Evolutionary conservation across 2,888 invertebrate genomes (phyloP), one percentile per base, ranked within the genome.

Genomic region (Lapara coniferarum): DNA sequence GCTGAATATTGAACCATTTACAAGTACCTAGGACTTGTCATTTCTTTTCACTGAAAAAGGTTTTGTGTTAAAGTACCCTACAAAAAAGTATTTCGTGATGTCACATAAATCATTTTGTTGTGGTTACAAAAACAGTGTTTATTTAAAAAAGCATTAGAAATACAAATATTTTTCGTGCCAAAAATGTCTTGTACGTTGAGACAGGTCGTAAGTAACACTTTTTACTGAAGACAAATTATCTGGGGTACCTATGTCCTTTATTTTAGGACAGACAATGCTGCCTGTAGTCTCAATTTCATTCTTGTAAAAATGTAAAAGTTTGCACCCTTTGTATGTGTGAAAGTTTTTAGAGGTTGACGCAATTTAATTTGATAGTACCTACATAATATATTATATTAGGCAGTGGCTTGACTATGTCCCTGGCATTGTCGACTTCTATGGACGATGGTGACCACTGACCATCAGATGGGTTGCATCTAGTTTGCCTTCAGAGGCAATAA

Each of bases 211-310:
- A 59, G 46, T 63, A 63, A 63, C 63, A 63, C 49, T 63, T 49
- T 63, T 63, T 63, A 46, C 19, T 63, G 49, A 46, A 63, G 63
- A 63, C 63, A 63, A 63, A 63, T 63, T 63, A 63, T 63, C 49
- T 49, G 46, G 46, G 63, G 63, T 63, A n/a, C n/a, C n/a, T n/a
- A 63, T 63, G 49, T 63, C 46, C 63, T 63, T 63, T 63, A 63
- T 63, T 63, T 46, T 49, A n/a, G 10, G 16, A 59, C 44, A 16
- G 8, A 10, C 16, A 55, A 16, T 16, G 55, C 19, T 55, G 13
- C 25, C 25, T 25, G 25, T 13, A 25, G 56, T 30, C 25, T 56
- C 56, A 25, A 7, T 4, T 37, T 37, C 5, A 5, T 37, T 7
- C 37, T 37, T 7, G 5, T 51, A 10, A 10, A 51, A 51, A 13